Conservation (phyloP, 2,888 invertebrate genomes). For the Pherbina coryleti region DNA sequence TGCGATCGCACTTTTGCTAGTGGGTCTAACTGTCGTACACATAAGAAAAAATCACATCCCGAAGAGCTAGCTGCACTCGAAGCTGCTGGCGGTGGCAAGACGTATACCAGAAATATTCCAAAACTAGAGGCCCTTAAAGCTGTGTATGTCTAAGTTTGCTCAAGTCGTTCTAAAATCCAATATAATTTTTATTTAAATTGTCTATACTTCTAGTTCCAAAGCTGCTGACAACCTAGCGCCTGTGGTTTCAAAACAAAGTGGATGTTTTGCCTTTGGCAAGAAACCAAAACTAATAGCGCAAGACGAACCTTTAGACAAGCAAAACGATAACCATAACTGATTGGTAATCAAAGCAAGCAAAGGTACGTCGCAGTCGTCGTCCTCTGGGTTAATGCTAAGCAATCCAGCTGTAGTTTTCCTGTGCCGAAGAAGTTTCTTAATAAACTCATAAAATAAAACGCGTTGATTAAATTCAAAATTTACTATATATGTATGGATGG, state of each 20-base stretch:
- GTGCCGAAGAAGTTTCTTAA: too few species aligned
- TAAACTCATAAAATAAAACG: too few species aligned
- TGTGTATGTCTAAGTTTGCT: slow-evolving; percentile 56
- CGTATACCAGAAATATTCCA: slow-evolving; percentile 67
- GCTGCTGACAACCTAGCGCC: slow-evolving; percentile 63
- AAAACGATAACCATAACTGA: neutral
- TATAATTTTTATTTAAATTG: neutral
- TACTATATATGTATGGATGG: too few species aligned
- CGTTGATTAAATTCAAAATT: too few species aligned
- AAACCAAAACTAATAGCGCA: slow-evolving; percentile 52
- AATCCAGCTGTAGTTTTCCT: too few species aligned
- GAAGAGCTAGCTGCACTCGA: slow-evolving; percentile 67
- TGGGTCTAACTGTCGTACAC: slow-evolving; percentile 69
- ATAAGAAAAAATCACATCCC: slow-evolving; percentile 69
- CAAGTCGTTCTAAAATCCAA: neutral
- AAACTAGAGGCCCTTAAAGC: slow-evolving; percentile 66
- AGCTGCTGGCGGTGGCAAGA: slow-evolving; percentile 62
- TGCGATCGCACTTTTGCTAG: slow-evolving; percentile 69
- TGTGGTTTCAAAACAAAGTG: slow-evolving; percentile 63
- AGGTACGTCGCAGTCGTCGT: neutral
- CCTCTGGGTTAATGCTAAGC: neutral
- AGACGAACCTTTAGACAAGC: slow-evolving; percentile 28
- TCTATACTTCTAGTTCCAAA: slow-evolving; percentile 55
- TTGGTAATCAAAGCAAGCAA: neutral
- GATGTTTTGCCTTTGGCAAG: slow-evolving; percentile 64